phyloP scores from a whole-genome alignment of 2,888 invertebrate genomes.

The Altica lythri region DNA sequence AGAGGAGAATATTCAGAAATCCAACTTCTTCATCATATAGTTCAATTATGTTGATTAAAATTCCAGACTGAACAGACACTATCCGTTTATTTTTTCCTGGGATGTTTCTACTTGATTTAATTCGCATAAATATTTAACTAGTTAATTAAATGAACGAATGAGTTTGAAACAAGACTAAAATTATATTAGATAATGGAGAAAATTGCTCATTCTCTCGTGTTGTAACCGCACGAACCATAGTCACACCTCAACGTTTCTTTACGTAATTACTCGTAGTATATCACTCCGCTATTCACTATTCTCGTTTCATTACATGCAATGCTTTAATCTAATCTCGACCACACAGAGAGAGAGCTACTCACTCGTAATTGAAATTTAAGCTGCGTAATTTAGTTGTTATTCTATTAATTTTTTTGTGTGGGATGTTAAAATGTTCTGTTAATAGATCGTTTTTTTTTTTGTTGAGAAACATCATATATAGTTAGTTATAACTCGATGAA shows the following conservation, averaged over 20 bases:
- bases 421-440: constrained; percentile 24
- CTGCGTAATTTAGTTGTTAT: constrained; percentile 28
- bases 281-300: not conserved
- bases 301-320: not conserved
- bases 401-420: constrained; percentile 24
- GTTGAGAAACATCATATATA: constrained; percentile 16
- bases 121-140: too few species aligned
- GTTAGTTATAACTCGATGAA: too few species aligned
- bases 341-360: constrained; percentile 12
- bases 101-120: too few species aligned
- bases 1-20: too few species aligned
- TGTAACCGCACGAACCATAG: not conserved
- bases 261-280: not conserved
- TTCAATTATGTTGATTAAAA: too few species aligned
- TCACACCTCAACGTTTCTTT: not conserved
- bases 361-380: constrained; percentile 21
- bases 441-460: constrained; percentile 28
- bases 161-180: too few species aligned
- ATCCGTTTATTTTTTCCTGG: too few species aligned
- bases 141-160: too few species aligned
- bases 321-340: constrained; percentile 14
- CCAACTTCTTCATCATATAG: too few species aligned
- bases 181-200: not conserved
- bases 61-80: too few species aligned
- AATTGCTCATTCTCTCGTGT: not conserved